These are phyloP conservation scores for Porites australiensis DNA, from an alignment of 64 coral and sea anemone species.

Conservation along the genomic window DNA sequence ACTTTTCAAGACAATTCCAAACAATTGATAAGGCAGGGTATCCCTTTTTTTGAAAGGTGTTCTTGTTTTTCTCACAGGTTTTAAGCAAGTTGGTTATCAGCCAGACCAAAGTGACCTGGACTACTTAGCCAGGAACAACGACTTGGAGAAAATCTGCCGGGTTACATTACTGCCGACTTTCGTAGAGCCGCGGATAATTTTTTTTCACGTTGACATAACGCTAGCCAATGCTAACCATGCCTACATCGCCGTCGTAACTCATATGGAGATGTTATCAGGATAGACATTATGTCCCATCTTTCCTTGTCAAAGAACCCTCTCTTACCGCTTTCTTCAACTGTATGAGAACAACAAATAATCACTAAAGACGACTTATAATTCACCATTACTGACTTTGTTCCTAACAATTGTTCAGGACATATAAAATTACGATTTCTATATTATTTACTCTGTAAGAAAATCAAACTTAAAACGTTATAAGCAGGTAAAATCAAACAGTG, in stretches of 20 bases:
- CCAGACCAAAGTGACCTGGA: slow-evolving; percentile 12
- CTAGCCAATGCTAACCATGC: slow-evolving; percentile 23
- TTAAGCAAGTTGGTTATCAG: slow-evolving; percentile 17
- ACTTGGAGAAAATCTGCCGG: slow-evolving; percentile 10
- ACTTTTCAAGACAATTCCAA: background rate
- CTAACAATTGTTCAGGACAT: too few relatives aligned
- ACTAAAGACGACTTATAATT: too few relatives aligned
- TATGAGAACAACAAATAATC: too few relatives aligned
- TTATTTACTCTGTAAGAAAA: too few relatives aligned
- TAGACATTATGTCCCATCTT: background rate
- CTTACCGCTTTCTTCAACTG: too few relatives aligned
- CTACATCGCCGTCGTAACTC: slow-evolving; percentile 2
- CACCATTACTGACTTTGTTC: too few relatives aligned
- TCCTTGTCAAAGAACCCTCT: background rate
- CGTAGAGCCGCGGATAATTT: slow-evolving; percentile 2
- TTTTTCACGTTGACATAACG: slow-evolving; percentile 25
- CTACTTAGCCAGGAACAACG: background rate
- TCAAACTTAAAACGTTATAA: background rate
- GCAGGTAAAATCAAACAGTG: background rate
- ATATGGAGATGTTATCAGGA: slow-evolving; percentile 8
- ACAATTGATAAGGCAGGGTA: background rate
- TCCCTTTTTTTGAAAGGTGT: background rate
- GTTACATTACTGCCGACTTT: slow-evolving; percentile 26
- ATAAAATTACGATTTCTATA: too few relatives aligned
- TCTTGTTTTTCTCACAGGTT: slow-evolving; percentile 16